These are phyloP conservation scores for Ostrea denselamellosa DNA, from an alignment of 1,140 invertebrate species.

Conservation along the genomic window DNA sequence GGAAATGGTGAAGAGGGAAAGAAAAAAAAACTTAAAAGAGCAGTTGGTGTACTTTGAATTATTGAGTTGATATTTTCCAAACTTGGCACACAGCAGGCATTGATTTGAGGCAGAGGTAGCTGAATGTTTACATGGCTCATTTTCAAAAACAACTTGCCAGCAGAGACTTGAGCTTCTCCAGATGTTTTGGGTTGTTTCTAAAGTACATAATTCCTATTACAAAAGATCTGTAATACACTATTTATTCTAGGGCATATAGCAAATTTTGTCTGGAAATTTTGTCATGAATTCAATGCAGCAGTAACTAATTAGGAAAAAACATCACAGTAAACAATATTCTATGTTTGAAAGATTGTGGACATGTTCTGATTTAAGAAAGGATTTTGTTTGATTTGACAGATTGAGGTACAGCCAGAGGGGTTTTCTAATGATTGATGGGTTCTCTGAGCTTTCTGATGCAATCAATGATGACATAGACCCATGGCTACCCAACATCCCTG, in stretches of 20 bases:
- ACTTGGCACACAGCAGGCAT: conserved; percentile 12
- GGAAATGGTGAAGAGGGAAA: neutral
- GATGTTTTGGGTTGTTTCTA: neutral
- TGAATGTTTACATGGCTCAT: conserved; percentile 25
- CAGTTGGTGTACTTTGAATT: neutral
- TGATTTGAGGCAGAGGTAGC: neutral
- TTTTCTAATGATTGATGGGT: conserved; percentile 92
- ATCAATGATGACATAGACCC: conserved; percentile 90
- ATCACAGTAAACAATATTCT: neutral
- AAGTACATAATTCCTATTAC: neutral
- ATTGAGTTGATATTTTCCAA: conserved; percentile 4
- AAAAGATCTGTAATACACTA: neutral
- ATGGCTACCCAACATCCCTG: conserved; percentile 85
- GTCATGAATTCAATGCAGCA: neutral
- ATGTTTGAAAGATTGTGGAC: neutral
- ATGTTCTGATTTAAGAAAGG: neutral
- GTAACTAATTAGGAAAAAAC: neutral
- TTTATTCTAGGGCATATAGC: neutral
- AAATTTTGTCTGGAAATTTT: neutral
- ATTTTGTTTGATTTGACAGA: neutral
- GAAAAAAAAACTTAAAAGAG: no score
- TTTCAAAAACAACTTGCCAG: neutral
- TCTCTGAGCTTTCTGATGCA: conserved; percentile 94
- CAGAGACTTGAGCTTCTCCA: conserved; percentile 1
- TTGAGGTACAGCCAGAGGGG: conserved; percentile 90